Percentiles rank a stretch among this genome's conserved stretches.
Evolutionary conservation across 2,113 vertebrate species (phyloP).

Genomic region (Desmodus rotundus): DNA sequence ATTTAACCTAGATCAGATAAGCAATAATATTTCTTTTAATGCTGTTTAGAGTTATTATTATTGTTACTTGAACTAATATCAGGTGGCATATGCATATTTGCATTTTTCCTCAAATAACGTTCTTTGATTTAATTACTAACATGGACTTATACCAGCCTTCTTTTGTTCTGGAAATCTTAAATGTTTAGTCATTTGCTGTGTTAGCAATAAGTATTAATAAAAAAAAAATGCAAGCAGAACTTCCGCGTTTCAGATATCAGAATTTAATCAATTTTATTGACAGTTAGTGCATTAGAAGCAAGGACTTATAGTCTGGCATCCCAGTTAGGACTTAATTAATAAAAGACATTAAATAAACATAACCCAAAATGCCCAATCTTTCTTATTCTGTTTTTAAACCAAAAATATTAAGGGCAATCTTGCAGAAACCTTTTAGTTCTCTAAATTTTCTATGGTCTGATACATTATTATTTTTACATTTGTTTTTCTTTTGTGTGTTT

Average conservation of each 20-base stretch:
- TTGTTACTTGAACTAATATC: background rate
- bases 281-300: background rate
- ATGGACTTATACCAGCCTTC: background rate
- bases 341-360: background rate
- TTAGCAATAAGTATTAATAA: background rate
- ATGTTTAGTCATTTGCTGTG: background rate
- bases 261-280: background rate
- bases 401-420: background rate
- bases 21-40: background rate
- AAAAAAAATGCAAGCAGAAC: background rate
- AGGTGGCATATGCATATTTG: background rate
- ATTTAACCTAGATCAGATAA: background rate
- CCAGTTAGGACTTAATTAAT: background rate
- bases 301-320: background rate
- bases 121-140: background rate
- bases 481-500: background rate
- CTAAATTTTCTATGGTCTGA: background rate
- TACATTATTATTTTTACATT: background rate
- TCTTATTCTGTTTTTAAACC: background rate
- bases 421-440: background rate
- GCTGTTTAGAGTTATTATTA: background rate
- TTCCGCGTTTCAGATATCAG: background rate
- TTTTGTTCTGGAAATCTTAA: background rate
- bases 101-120: background rate
- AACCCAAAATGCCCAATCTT: background rate